phyloP scores from a whole-genome alignment of 2,888 invertebrate species.

The Andrena marginata region DNA sequence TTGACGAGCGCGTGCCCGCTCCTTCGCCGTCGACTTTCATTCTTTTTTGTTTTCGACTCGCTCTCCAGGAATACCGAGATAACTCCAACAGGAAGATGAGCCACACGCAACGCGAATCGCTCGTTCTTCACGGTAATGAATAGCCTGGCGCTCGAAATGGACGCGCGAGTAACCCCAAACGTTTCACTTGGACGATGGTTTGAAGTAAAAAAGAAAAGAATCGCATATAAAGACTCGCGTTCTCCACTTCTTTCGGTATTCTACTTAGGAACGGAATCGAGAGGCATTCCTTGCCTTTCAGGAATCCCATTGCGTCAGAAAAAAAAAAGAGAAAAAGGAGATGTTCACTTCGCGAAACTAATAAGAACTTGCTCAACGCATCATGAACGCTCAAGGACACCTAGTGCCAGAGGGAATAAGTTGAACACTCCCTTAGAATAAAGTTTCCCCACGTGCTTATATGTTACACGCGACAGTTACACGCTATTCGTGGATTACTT shows the following conservation, averaged over 20 bases:
- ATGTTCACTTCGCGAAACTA: not conserved
- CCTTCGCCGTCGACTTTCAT: constrained; percentile 47
- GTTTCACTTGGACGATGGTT: constrained; percentile 33
- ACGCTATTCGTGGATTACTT: constrained; percentile 14
- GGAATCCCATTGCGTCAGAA: too few species aligned
- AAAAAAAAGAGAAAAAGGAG: too few species aligned
- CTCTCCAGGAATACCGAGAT: constrained; percentile 23
- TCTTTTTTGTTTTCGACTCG: constrained; percentile 40
- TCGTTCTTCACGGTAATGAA: constrained; percentile 43
- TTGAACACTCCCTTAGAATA: not conserved
- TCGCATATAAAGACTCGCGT: not conserved
- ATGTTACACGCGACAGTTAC: not conserved
- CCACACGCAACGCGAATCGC: constrained; percentile 36
- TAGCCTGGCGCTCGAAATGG: constrained; percentile 22
- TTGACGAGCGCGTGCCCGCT: constrained; percentile 15
- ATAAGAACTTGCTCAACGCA: not conserved
- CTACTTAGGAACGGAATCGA: not conserved
- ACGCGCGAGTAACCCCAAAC: constrained; percentile 44
- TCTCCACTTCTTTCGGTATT: not conserved
- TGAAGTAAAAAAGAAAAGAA: not conserved
- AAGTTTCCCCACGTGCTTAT: not conserved
- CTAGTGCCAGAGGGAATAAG: not conserved
- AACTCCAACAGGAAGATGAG: constrained; percentile 19
- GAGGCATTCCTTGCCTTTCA: not conserved
- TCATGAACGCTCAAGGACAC: not conserved